These are phyloP conservation scores for Alligator mississippiensis DNA, from an alignment of 2,113 vertebrate species.

Conservation along the genomic window DNA sequence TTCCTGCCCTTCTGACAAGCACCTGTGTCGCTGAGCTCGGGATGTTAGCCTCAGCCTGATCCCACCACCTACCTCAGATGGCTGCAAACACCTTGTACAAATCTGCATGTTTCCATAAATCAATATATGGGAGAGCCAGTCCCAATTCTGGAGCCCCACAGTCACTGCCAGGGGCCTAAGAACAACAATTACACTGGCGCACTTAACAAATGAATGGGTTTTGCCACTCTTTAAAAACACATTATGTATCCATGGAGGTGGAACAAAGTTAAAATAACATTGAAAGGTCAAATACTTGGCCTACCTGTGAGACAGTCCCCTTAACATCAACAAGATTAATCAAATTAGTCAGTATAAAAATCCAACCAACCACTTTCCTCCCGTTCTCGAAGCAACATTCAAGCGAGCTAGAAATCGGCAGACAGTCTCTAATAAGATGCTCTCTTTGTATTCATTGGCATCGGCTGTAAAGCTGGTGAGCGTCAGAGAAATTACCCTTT, in stretches of 20 bases:
- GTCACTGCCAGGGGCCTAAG: background rate
- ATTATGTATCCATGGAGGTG: background rate
- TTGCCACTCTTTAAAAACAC: no score
- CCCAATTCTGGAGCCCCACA: background rate
- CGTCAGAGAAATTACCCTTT: fast-evolving
- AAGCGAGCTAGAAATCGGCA: background rate
- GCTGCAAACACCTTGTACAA: background rate
- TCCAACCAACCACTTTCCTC: fast-evolving
- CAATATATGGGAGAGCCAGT: background rate
- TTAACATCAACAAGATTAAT: background rate
- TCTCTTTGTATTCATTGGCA: fast-evolving
- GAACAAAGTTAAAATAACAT: background rate
- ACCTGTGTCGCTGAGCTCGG: background rate
- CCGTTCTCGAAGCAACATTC: background rate
- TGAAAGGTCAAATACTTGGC: background rate
- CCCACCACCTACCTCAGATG: background rate
- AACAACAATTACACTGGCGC: background rate
- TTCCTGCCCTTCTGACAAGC: background rate
- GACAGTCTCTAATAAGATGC: fast-evolving
- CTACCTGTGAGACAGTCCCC: fast-evolving
- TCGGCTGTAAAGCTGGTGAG: fast-evolving
- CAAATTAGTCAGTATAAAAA: background rate
- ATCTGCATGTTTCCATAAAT: background rate
- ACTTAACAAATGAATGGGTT: fast-evolving
- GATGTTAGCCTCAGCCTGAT: background rate